Evolutionary conservation across 2,888 invertebrate genomes (phyloP), one percentile per base, ranked within the genome.

Genomic region (Oxytorus armatus): DNA sequence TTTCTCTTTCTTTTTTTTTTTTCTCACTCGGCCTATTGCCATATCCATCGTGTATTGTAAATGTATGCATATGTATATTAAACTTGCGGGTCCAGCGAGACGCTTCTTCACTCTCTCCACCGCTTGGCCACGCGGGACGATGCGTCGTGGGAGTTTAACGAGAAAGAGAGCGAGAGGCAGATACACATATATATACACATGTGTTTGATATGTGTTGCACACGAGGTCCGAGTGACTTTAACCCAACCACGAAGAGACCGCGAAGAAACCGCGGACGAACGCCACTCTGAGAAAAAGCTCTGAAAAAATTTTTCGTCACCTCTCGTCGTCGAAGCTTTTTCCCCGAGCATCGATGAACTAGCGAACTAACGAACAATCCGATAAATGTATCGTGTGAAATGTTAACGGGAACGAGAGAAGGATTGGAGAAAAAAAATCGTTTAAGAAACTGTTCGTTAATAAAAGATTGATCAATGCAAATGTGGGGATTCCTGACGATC

Each of bases 111-210:
- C 65, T 57, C 29, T 65, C n/a, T n/a, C n/a, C n/a, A n/a, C 47
- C 39, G 61, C 76, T 73, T 59, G 66, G 77, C 51, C 79, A n/a
- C n/a, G 78, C 55, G 55, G 73, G 76, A 63, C 66, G 68, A 77
- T 80, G 81, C 85, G 85, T 86, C 85, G 85, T 86, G 85, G 85
- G 85, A 86, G 85, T 85, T 85, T 83, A 76, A 82, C 81, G 75
- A 75, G 82, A 61, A 61, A 53, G 74, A 49, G 42, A 36, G 59
- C 21, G 14, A 14, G 18, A 29, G 51, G 8, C 36, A 23, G n/a
- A 21, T 47, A 21, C 10, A 42, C n/a, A 42, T 53, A 57, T 42
- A 59, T 59, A 49, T 49, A 49, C 8, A 51, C 36, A 8, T 23
- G 3, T 29, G 5, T 23, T 33, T 39, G 39, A 63, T 44, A 49